Conservation (phyloP, 2,888 invertebrate species). For the Alitta virens region DNA sequence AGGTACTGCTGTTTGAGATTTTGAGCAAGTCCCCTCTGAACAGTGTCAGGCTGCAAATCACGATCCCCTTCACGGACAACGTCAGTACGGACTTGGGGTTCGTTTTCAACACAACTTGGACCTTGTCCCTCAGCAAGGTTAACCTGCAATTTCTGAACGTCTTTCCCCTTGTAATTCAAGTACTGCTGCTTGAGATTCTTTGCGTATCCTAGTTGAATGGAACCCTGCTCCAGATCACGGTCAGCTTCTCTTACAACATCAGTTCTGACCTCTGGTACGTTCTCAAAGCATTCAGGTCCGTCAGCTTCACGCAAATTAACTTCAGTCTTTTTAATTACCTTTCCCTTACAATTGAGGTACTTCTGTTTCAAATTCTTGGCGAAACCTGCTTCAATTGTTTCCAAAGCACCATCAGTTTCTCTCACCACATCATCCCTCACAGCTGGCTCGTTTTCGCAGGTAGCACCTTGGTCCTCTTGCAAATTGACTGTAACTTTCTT, state of each 20-base stretch:
- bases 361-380: conserved; percentile 5
- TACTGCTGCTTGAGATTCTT: not conserved
- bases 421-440: conserved; percentile 2
- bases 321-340: not conserved
- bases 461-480: conserved; percentile 3
- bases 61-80: conserved; percentile 15
- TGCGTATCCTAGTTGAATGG: not conserved
- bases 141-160: not conserved
- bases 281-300: conserved; percentile 14
- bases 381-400: conserved; percentile 1
- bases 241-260: conserved; percentile 11
- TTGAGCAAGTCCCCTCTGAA: not conserved
- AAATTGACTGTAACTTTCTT: conserved; percentile 12
- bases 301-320: conserved; percentile 12
- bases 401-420: not conserved
- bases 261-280: conserved; percentile 7
- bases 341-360: not conserved
- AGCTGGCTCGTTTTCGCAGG: conserved; percentile 10
- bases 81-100: conserved; percentile 6
- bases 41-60: too few species aligned
- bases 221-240: not conserved
- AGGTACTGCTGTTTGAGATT: not conserved
- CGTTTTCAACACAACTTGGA: conserved; percentile 9
- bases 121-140: not conserved
- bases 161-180: too few species aligned